phyloP scores from a whole-genome alignment of 2,113 vertebrate species.

The Phalacrocorax carbo region DNA sequence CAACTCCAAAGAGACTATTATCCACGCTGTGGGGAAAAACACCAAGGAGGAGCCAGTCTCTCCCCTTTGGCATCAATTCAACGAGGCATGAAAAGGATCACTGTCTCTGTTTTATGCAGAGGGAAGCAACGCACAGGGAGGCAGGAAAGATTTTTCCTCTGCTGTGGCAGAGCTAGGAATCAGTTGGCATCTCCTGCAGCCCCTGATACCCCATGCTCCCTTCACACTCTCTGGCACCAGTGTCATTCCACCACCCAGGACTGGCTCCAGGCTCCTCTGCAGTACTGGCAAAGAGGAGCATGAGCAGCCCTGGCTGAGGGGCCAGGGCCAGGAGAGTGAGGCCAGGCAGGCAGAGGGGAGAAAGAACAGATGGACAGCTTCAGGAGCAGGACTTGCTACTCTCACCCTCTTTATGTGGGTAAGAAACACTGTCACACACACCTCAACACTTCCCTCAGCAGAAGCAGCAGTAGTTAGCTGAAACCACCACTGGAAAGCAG shows the following conservation, averaged over 20 bases:
- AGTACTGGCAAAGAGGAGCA: not conserved
- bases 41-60: not conserved
- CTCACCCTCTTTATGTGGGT: fast-evolving
- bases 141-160: not conserved
- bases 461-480: not conserved
- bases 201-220: not conserved
- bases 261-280: not conserved
- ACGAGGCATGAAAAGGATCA: not conserved
- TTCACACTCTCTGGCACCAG: fast-evolving
- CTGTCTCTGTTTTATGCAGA: not conserved
- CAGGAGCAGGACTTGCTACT: not conserved
- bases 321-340: not conserved
- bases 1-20: not conserved
- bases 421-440: not conserved
- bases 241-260: not conserved
- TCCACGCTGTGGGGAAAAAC: not conserved
- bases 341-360: not conserved
- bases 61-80: not conserved
- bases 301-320: fast-evolving
- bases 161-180: not conserved
- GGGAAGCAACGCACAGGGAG: not conserved
- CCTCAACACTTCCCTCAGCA: fast-evolving
- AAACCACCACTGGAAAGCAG: not conserved
- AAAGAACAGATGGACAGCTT: not conserved
- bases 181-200: fast-evolving